Conservation (phyloP, 2,113 vertebrate genomes). For the Hydrochoerus hydrochaeris region DNA sequence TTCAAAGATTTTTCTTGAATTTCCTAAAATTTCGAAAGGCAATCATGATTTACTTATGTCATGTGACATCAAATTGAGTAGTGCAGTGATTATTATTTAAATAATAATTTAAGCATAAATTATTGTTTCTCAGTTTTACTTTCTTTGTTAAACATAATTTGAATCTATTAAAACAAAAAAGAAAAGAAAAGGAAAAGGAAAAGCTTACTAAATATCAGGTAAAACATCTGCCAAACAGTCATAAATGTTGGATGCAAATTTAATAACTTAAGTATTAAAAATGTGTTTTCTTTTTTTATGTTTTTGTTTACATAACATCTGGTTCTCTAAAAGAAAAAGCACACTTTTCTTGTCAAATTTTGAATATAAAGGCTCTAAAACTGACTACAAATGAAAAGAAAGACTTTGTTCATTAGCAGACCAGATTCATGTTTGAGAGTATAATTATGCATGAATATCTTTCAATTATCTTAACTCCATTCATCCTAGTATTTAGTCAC, state of each 20-base stretch:
- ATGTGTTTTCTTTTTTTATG: not conserved
- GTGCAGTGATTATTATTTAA: conserved; percentile 38
- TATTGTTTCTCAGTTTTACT: conserved; percentile 16
- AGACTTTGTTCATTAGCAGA: not conserved
- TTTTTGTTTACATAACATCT: not conserved
- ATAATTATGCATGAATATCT: not conserved
- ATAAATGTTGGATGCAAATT: not conserved
- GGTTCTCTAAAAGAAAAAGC: not conserved
- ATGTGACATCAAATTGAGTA: not conserved
- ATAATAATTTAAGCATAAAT: conserved; percentile 5
- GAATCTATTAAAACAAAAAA: conserved; percentile 4
- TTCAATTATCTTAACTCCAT: not conserved
- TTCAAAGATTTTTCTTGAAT: not conserved
- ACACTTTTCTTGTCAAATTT: not conserved
- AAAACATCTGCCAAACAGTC: not conserved
- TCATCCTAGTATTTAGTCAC: not conserved
- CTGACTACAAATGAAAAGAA: conserved; percentile 3
- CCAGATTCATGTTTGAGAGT: not conserved
- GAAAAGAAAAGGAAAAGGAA: not conserved
- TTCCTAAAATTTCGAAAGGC: not conserved
- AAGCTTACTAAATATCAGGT: not conserved
- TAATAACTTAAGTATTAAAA: not conserved
- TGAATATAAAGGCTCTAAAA: conserved; percentile 8
- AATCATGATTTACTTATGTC: conserved; percentile 15
- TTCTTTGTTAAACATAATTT: conserved; percentile 15